Conservation (phyloP, 2,888 invertebrate species). For the Eugnorisma glareosa region DNA sequence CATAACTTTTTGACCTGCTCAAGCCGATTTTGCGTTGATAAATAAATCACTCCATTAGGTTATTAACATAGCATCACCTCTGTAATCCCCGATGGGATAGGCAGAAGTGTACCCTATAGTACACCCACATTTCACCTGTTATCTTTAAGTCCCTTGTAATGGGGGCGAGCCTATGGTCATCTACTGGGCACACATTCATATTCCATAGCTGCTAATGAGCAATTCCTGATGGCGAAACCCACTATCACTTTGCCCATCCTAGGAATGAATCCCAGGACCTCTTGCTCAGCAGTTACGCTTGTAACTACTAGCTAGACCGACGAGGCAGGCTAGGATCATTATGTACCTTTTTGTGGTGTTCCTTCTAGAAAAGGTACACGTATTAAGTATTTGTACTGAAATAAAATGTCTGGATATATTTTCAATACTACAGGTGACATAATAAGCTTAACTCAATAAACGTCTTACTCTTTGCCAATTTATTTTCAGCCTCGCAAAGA, state of each 20-base stretch:
- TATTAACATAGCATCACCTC: too few relatives aligned
- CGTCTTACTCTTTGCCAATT: conserved; percentile 55
- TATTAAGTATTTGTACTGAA: background rate
- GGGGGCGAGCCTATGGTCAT: too few relatives aligned
- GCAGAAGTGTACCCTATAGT: too few relatives aligned
- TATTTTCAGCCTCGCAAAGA: conserved; percentile 63
- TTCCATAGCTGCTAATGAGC: background rate
- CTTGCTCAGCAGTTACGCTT: background rate
- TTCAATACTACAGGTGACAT: background rate
- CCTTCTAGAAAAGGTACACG: too few relatives aligned
- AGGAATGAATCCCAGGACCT: background rate
- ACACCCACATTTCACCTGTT: too few relatives aligned
- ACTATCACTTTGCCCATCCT: background rate
- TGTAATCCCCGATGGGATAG: too few relatives aligned
- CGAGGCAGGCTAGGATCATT: background rate
- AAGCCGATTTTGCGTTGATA: too few relatives aligned
- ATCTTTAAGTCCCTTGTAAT: too few relatives aligned
- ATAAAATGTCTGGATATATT: background rate
- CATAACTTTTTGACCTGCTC: too few relatives aligned
- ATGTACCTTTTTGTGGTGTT: too few relatives aligned
- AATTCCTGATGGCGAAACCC: background rate
- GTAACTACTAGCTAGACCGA: background rate
- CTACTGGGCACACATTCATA: background rate
- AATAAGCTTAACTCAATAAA: background rate
- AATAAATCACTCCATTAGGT: too few relatives aligned